Evolutionary conservation across 1,140 invertebrate genomes (phyloP), one percentile per base, ranked within the genome.

Genomic region (Potamilus streckersoni): DNA sequence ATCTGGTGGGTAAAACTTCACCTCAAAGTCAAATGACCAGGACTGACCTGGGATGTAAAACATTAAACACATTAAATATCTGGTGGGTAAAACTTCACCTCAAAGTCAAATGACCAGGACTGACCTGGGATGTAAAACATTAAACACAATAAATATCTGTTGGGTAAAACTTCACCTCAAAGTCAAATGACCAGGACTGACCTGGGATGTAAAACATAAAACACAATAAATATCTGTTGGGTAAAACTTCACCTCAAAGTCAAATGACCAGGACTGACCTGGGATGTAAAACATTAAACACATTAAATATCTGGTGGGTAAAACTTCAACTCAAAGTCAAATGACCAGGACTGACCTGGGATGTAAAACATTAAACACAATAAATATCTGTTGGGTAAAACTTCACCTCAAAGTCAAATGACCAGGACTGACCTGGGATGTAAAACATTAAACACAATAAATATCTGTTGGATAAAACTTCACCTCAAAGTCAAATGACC

Each of bases 1-100:
- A 90, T 99, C 97, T 49, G 97, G 97, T 12, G 98, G 97, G 91
- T 99, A 99, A 91, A 99, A 99, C 91, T 99, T 99, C n/a, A 99
- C 97, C 89, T 97, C 95, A 89, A 99, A 99, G 83, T 93, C 93
- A 84, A 99, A 94, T 80, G 95, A 93, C 96, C 97, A 98, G 55
- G 96, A 95, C 84, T 96, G 95, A 87, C 92, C 95, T 96, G 87
- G 17, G 90, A 91, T 49, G 38, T 49, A 49, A 49, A 6, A 49
- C 38, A 49, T 49, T 49, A 49, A 49, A 49, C 38, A 49, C 23
- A 23, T 23, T 23, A 23, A 23, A 23, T 23, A 90, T 99, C 97
- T 49, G 97, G 97, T 11, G 98, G 97, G 91, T 99, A 99, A 91
- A 99, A 99, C 91, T 99, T 99, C n/a, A 99, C 97, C 89, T 97